These are phyloP conservation scores for Zaprionus ornatus DNA, from an alignment of 1,140 invertebrate genomes.

Conservation along the genomic window DNA sequence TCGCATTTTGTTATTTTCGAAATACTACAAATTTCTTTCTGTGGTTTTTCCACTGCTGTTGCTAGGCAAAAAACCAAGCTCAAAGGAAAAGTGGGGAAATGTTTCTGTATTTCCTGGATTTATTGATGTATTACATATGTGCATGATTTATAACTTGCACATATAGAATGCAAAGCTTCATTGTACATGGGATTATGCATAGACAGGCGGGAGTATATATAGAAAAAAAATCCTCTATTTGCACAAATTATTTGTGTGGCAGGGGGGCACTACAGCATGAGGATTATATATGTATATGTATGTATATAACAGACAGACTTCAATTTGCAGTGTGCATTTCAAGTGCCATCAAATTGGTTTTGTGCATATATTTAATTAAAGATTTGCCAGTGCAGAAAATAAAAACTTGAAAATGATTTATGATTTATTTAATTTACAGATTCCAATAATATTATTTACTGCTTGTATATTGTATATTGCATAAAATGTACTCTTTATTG, in stretches of 20 bases:
- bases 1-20: conserved; percentile 74
- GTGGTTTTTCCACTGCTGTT: conserved; percentile 49
- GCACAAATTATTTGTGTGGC: background rate
- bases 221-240: background rate
- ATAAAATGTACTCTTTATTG: no score
- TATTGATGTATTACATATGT: conserved; percentile 39
- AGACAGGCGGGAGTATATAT: conserved; percentile 3
- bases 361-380: background rate
- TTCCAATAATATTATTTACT: no score
- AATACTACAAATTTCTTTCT: conserved; percentile 47
- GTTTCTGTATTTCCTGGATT: conserved; percentile 1
- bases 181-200: conserved; percentile 23
- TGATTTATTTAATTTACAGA: background rate
- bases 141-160: conserved; percentile 42
- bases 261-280: background rate
- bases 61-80: conserved; percentile 49
- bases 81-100: background rate
- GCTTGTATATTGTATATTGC: no score
- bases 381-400: background rate
- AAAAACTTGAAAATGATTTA: background rate
- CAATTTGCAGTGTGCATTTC: background rate
- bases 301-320: conserved; percentile 9
- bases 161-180: conserved; percentile 44
- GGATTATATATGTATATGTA: background rate
- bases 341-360: background rate